Evolutionary conservation across 2,113 vertebrate genomes (phyloP).

Genomic region (Phylloscopus trochilus): DNA sequence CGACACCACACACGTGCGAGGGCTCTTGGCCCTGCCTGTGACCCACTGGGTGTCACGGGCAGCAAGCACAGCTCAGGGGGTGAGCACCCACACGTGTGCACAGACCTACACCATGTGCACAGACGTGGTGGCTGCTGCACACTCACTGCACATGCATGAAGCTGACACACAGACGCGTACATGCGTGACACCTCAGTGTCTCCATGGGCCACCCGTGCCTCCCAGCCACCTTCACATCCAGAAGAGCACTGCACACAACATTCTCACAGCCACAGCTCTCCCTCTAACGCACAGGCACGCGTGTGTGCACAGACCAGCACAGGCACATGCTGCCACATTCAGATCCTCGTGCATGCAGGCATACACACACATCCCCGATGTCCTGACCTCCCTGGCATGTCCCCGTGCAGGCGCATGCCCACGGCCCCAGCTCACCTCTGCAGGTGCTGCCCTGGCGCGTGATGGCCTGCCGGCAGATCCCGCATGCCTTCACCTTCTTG

Average conservation of each 20-base stretch:
- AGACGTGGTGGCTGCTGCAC: rapidly evolving
- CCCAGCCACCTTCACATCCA: background rate
- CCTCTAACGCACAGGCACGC: background rate
- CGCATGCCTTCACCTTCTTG: constrained; percentile 91
- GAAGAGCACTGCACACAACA: rapidly evolving
- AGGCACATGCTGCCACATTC: background rate
- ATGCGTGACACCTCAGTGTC: rapidly evolving
- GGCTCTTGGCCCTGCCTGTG: rapidly evolving
- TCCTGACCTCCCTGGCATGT: background rate
- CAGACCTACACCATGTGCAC: rapidly evolving
- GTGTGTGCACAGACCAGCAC: rapidly evolving
- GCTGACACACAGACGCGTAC: rapidly evolving
- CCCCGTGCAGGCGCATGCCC: rapidly evolving
- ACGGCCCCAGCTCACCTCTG: constrained; percentile 76
- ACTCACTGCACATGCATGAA: rapidly evolving
- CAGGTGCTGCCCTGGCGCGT: constrained; percentile 89
- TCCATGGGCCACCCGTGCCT: rapidly evolving
- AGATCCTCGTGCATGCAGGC: rapidly evolving
- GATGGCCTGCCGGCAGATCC: constrained; percentile 89
- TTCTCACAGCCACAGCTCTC: background rate
- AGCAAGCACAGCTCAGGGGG: rapidly evolving
- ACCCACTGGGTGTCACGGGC: rapidly evolving
- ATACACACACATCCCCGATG: rapidly evolving
- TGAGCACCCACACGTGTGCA: rapidly evolving
- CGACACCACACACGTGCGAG: background rate